phyloP scores from a whole-genome alignment of 2,797 vertebrate species.

The Bradypus variegatus region DNA sequence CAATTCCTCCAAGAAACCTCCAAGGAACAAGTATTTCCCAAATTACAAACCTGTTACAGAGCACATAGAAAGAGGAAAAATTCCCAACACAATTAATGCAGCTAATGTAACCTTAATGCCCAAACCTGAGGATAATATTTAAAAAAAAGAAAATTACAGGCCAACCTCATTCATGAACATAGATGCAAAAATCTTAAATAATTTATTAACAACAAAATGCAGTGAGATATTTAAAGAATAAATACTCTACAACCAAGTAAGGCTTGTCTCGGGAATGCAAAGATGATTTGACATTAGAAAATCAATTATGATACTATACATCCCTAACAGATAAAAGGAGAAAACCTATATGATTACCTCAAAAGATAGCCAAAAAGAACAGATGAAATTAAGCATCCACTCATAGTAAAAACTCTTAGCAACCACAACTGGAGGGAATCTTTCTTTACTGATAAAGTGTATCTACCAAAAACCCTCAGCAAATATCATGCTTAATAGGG shows the following conservation, averaged over 20 bases:
- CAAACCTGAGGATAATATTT: background rate
- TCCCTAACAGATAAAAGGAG: background rate
- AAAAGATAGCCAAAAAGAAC: conserved; percentile 5
- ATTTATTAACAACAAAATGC: conserved; percentile 14
- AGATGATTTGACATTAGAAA: conserved; percentile 37
- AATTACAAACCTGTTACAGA: background rate
- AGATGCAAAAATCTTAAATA: background rate
- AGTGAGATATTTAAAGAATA: conserved; percentile 26
- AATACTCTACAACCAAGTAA: background rate
- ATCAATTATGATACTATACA: conserved; percentile 14
- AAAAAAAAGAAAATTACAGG: background rate
- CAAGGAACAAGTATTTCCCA: background rate
- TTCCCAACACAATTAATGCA: background rate
- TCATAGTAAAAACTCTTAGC: background rate
- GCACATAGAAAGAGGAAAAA: background rate
- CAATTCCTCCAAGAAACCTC: background rate
- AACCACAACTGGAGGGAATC: background rate
- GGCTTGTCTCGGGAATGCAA: conserved; percentile 15
- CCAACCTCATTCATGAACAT: background rate
- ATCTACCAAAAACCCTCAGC: background rate
- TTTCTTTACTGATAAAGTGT: background rate
- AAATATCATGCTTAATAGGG: background rate
- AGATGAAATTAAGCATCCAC: conserved; percentile 12
- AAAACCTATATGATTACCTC: background rate
- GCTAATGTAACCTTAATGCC: background rate